These are phyloP conservation scores for Orius insidiosus DNA, from an alignment of 1,140 invertebrate species.

Conservation along the genomic window DNA sequence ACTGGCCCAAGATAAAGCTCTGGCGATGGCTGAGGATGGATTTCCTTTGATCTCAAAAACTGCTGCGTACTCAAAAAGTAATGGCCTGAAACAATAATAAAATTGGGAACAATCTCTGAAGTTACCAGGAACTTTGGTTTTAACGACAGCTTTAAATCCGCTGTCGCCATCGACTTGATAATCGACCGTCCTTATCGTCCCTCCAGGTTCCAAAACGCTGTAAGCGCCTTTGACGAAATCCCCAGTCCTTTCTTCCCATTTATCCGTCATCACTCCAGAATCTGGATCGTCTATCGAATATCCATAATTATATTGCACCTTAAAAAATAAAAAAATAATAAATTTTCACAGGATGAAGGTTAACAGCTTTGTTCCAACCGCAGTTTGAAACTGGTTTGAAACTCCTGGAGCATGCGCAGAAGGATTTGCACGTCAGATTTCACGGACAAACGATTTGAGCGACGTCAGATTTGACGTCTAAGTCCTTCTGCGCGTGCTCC, in stretches of 20 bases:
- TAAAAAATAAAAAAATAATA: slow-evolving; percentile 8
- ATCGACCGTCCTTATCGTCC: slow-evolving; percentile 29
- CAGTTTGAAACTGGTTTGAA: too few relatives aligned
- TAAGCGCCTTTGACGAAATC: slow-evolving; percentile 28
- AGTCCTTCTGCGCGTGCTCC: too few relatives aligned
- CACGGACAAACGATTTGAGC: too few relatives aligned
- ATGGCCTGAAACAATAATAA: slow-evolving; percentile 7
- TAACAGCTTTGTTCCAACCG: too few relatives aligned
- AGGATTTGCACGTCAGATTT: too few relatives aligned
- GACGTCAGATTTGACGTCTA: too few relatives aligned
- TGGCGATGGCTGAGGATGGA: slow-evolving; percentile 8
- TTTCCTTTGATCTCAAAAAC: slow-evolving; percentile 5
- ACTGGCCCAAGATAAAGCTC: not conserved
- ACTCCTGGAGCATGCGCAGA: too few relatives aligned
- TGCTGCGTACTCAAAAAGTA: slow-evolving; percentile 9
- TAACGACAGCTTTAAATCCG: slow-evolving; percentile 29
- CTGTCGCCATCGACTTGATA: slow-evolving; percentile 28
- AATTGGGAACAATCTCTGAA: too few relatives aligned
- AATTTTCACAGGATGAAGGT: too few relatives aligned
- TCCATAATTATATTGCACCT: slow-evolving; percentile 29
- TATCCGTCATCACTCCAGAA: slow-evolving; percentile 27
- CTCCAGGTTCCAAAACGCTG: slow-evolving; percentile 30
- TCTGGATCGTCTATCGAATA: slow-evolving; percentile 28
- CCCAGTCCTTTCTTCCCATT: slow-evolving; percentile 28
- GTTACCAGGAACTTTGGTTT: slow-evolving; percentile 24